A percentile compares a stretch with the other conserved stretches of the same genome.
Evolutionary conservation across 2,113 vertebrate genomes (phyloP).

Genomic region (Meles meles): DNA sequence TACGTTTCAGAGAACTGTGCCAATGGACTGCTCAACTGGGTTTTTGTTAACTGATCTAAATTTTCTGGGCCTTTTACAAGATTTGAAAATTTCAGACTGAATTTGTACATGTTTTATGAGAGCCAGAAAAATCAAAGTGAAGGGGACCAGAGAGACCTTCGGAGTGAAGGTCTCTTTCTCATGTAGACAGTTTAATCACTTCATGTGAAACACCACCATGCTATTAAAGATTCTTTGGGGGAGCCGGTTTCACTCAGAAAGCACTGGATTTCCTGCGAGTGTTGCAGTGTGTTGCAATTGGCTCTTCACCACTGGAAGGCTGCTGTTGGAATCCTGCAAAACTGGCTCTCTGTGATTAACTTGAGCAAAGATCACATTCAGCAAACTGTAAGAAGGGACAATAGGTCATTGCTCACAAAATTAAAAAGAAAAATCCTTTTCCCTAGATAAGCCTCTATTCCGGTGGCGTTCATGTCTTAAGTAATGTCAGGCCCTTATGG

Average conservation of each 20-base stretch:
- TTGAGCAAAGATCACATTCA: slow-evolving; percentile 22
- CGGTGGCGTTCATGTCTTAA: background rate
- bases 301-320: background rate
- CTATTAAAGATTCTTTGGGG: background rate
- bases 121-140: slow-evolving; percentile 30
- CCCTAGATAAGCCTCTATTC: background rate
- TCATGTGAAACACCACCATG: background rate
- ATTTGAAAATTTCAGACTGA: slow-evolving; percentile 22
- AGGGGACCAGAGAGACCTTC: slow-evolving; percentile 14
- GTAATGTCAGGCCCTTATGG: background rate
- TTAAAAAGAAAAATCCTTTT: background rate
- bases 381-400: slow-evolving; percentile 14
- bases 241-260: background rate
- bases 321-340: background rate
- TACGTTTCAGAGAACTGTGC: background rate
- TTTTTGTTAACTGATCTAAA: slow-evolving; percentile 43
- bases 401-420: background rate
- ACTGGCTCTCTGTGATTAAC: background rate
- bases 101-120: slow-evolving; percentile 49
- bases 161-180: background rate
- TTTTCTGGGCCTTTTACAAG: slow-evolving; percentile 14
- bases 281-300: background rate
- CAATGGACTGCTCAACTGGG: background rate
- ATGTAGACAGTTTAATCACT: background rate
- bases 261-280: background rate